phyloP scores from a whole-genome alignment of 2,113 vertebrate species.

The Lasiurus borealis region DNA sequence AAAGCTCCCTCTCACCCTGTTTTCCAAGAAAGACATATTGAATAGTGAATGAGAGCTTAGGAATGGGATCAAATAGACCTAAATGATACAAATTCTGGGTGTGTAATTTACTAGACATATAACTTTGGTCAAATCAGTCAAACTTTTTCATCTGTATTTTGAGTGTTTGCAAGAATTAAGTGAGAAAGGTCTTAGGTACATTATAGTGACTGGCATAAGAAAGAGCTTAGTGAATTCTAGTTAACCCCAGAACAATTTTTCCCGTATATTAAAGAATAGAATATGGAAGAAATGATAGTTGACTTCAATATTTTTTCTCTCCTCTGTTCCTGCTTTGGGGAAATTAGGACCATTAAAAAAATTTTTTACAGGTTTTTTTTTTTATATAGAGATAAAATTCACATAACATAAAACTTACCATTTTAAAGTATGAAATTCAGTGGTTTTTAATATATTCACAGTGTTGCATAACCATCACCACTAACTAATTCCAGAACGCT shows the following conservation, averaged over 20 bases:
- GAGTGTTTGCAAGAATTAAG: not conserved
- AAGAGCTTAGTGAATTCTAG: not conserved
- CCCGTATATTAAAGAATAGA: not conserved
- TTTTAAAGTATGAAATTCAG: conserved; percentile 39
- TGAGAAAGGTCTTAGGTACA: not conserved
- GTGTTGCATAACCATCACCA: not conserved
- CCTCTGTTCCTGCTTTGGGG: not conserved
- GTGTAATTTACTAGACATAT: not conserved
- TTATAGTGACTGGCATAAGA: not conserved
- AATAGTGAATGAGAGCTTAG: not conserved
- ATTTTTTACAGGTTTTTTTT: not conserved
- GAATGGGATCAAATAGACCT: not conserved
- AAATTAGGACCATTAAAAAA: not conserved
- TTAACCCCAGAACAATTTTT: not conserved
- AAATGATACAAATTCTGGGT: not conserved
- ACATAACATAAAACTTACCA: not conserved
- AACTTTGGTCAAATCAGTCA: not conserved
- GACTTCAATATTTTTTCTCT: not conserved
- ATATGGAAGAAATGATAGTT: not conserved
- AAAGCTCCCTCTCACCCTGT: not conserved
- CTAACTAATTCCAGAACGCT: conserved; percentile 39
- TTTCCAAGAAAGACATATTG: not conserved
- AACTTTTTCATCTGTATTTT: not conserved
- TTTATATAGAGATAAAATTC: conserved; percentile 21
- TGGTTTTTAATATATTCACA: conserved; percentile 24